phyloP scores from a whole-genome alignment of 2,113 vertebrate genomes.

The Dinomys branickii region DNA sequence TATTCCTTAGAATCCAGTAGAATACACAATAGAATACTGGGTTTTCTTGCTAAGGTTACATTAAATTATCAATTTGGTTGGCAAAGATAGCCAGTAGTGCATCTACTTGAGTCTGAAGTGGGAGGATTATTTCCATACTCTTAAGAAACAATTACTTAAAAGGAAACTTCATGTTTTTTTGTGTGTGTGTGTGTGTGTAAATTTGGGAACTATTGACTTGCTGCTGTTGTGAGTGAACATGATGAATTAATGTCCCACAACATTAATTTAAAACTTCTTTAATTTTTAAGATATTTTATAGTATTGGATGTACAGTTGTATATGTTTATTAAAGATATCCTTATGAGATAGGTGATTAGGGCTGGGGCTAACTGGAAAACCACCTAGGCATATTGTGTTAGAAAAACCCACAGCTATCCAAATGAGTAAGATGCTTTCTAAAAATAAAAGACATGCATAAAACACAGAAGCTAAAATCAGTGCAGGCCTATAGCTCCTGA shows the following conservation, averaged over 20 bases:
- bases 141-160: not conserved
- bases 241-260: not conserved
- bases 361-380: not conserved
- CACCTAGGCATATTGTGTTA: not conserved
- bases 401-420: not conserved
- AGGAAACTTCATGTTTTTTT: not conserved
- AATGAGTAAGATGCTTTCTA: not conserved
- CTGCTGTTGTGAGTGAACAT: not conserved
- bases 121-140: not conserved
- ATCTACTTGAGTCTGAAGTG: not conserved
- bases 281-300: not conserved
- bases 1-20: not conserved
- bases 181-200: not conserved
- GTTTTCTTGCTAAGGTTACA: not conserved
- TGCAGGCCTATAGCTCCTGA: not conserved
- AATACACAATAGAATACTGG: not conserved
- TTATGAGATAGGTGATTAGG: not conserved
- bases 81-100: not conserved
- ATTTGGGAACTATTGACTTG: not conserved
- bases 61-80: not conserved
- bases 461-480: not conserved
- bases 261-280: constrained; percentile 11
- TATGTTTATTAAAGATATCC: constrained; percentile 15
- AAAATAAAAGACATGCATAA: not conserved
- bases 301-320: not conserved